These are phyloP conservation scores for Allophyes oxyacanthae DNA, from an alignment of 2,888 invertebrate species.

Conservation along the genomic window DNA sequence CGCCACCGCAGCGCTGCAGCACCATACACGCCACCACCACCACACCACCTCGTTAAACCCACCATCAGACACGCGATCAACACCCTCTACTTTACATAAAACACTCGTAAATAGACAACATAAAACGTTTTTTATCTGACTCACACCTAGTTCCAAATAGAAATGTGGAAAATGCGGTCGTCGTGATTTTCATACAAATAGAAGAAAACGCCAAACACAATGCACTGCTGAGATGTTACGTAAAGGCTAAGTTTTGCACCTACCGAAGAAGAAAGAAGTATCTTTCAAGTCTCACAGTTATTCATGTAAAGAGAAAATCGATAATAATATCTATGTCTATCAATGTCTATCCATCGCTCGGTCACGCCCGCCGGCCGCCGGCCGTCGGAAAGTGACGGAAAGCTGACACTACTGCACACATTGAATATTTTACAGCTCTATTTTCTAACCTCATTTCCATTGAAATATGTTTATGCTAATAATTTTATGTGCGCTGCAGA, in stretches of 20 bases:
- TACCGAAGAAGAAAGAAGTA: slow-evolving; percentile 38
- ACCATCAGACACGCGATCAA: slow-evolving; percentile 67
- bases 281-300: slow-evolving; percentile 55
- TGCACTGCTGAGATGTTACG: slow-evolving; percentile 44
- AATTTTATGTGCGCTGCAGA: neutral
- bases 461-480: slow-evolving; percentile 3
- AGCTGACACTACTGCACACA: slow-evolving; percentile 39
- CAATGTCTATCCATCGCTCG: slow-evolving; percentile 21
- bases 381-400: slow-evolving; percentile 41
- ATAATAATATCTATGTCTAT: slow-evolving; percentile 60
- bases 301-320: slow-evolving; percentile 65
- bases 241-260: slow-evolving; percentile 31
- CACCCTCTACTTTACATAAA: slow-evolving; percentile 66
- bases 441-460: slow-evolving; percentile 4
- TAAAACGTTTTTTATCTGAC: slow-evolving; percentile 62
- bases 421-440: slow-evolving; percentile 28
- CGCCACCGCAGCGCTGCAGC: slow-evolving; percentile 22
- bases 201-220: slow-evolving; percentile 41
- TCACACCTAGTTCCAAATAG: slow-evolving; percentile 55
- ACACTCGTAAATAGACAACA: slow-evolving; percentile 64
- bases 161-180: slow-evolving; percentile 56
- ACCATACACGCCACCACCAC: slow-evolving; percentile 23
- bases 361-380: slow-evolving; percentile 45
- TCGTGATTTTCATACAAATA: slow-evolving; percentile 50
- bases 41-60: slow-evolving; percentile 31